These are phyloP conservation scores for Heterotilapia buettikoferi DNA, from an alignment of 2,113 vertebrate species.

Conservation along the genomic window DNA sequence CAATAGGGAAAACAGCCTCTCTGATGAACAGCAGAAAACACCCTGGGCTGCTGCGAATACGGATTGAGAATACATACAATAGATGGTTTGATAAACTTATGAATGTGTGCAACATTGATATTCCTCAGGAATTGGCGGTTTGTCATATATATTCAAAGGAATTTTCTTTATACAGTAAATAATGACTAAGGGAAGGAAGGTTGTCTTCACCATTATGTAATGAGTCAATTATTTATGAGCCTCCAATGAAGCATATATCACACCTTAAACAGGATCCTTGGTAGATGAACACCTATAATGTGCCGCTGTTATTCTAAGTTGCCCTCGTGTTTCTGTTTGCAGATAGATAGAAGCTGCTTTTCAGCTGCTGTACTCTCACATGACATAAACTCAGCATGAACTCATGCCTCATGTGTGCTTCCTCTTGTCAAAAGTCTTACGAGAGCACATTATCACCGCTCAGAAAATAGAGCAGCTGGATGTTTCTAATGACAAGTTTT, in stretches of 20 bases:
- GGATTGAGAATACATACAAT: slow-evolving; percentile 30
- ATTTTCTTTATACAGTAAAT: slow-evolving; percentile 31
- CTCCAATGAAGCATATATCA: slow-evolving; percentile 22
- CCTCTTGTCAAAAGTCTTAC: neutral
- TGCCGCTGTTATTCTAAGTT: slow-evolving; percentile 1
- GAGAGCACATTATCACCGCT: neutral
- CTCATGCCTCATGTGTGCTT: neutral
- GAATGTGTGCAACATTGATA: neutral
- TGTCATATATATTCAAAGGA: slow-evolving; percentile 5
- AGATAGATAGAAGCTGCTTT: slow-evolving; percentile 2
- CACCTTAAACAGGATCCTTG: slow-evolving; percentile 10
- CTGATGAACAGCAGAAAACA: slow-evolving; percentile 52
- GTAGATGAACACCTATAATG: slow-evolving; percentile 10
- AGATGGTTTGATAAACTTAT: slow-evolving; percentile 47
- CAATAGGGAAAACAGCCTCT: slow-evolving; percentile 58
- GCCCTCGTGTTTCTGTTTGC: slow-evolving; percentile 20
- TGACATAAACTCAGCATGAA: slow-evolving; percentile 18
- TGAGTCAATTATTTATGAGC: slow-evolving; percentile 26
- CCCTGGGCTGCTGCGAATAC: slow-evolving; percentile 45
- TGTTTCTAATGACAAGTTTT: slow-evolving; percentile 23
- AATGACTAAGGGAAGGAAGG: slow-evolving; percentile 9
- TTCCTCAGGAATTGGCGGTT: slow-evolving; percentile 15
- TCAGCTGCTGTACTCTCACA: neutral
- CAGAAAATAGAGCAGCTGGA: neutral
- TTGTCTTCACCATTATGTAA: neutral